These are phyloP conservation scores for Deilephila porcellus DNA, from an alignment of 2,888 invertebrate genomes.

Conservation along the genomic window DNA sequence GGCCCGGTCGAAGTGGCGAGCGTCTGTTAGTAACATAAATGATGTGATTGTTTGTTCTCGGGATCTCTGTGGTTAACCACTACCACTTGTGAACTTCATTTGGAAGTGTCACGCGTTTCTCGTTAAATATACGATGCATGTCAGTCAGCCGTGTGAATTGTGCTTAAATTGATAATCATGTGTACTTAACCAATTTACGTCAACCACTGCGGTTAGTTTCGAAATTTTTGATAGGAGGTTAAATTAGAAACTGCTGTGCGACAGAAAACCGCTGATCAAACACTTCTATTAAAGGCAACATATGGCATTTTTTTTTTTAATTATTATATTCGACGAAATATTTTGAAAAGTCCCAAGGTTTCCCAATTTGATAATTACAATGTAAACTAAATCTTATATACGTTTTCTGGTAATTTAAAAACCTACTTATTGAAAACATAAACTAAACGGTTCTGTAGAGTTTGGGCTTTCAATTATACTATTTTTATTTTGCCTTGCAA, in stretches of 20 bases:
- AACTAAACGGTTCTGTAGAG: too few relatives aligned
- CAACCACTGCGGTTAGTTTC: slow-evolving; percentile 7
- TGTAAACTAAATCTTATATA: too few relatives aligned
- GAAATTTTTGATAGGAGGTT: slow-evolving; percentile 16
- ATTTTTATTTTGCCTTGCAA: too few relatives aligned
- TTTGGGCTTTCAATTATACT: too few relatives aligned
- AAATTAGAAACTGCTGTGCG: slow-evolving; percentile 6
- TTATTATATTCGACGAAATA: too few relatives aligned
- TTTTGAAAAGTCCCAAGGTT: too few relatives aligned
- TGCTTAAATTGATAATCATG: background rate
- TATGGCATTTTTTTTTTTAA: background rate
- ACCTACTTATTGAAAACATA: too few relatives aligned
- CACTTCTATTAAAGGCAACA: background rate
- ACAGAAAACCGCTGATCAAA: background rate
- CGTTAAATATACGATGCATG: background rate
- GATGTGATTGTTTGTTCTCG: slow-evolving; percentile 3
- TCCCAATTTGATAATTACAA: too few relatives aligned
- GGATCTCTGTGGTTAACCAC: slow-evolving; percentile 11
- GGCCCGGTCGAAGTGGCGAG: background rate
- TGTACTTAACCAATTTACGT: background rate
- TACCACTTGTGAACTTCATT: slow-evolving; percentile 5
- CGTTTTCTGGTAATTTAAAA: too few relatives aligned
- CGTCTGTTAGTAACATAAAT: slow-evolving; percentile 1
- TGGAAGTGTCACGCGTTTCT: slow-evolving; percentile 5
- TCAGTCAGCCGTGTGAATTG: background rate